These are phyloP conservation scores for Notodonta dromedarius DNA, from an alignment of 2,888 invertebrate species.

Conservation along the genomic window DNA sequence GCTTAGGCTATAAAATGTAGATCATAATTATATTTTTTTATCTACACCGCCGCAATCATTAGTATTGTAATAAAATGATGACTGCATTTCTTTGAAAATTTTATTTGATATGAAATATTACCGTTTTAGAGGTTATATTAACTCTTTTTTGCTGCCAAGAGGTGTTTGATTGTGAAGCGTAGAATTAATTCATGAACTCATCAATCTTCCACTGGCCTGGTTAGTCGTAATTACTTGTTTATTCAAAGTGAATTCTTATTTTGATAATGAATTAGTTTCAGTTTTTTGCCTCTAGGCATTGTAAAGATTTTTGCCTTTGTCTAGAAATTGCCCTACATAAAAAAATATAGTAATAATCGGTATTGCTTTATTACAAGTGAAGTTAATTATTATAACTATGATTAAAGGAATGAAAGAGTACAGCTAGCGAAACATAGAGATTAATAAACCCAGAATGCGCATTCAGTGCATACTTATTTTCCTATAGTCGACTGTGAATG, in stretches of 20 bases:
- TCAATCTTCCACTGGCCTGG: constrained; percentile 60
- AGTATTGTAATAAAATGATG: constrained; percentile 28
- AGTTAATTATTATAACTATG: too few relatives aligned
- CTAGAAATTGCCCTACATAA: neutral
- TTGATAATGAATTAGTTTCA: constrained; percentile 29
- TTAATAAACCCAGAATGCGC: too few relatives aligned
- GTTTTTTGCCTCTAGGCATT: constrained; percentile 3
- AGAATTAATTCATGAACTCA: constrained; percentile 55
- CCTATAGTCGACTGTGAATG: constrained; percentile 8
- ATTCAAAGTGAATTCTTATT: constrained; percentile 62
- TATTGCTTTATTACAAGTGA: too few relatives aligned
- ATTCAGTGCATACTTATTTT: constrained; percentile 2
- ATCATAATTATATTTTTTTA: constrained; percentile 41
- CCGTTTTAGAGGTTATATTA: constrained; percentile 22
- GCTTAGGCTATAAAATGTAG: constrained; percentile 33
- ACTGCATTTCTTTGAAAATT: constrained; percentile 28
- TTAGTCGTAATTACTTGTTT: constrained; percentile 61
- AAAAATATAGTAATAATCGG: neutral
- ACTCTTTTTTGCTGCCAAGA: constrained; percentile 33
- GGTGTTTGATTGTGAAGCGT: constrained; percentile 33
- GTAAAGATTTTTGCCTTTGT: neutral
- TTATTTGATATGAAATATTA: constrained; percentile 27
- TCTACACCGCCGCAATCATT: constrained; percentile 35
- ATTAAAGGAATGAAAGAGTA: too few relatives aligned
- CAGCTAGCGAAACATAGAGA: too few relatives aligned